These are phyloP conservation scores for Anoplopoma fimbria DNA, from an alignment of 2,113 vertebrate genomes.

Conservation along the genomic window DNA sequence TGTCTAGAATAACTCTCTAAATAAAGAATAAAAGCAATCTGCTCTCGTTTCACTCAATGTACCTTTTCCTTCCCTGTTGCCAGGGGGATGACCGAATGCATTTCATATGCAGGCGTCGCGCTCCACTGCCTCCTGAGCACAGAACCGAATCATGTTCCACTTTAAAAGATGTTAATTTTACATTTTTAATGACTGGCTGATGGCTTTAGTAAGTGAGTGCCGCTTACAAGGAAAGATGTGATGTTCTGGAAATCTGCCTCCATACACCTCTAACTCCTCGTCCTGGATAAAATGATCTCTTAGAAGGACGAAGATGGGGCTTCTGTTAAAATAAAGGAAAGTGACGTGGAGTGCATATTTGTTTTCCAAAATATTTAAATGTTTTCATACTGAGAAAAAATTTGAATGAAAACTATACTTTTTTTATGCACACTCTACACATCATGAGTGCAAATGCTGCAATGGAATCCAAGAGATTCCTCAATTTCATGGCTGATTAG, in stretches of 20 bases:
- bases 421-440: not conserved
- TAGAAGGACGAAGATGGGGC: not conserved
- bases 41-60: slow-evolving; percentile 76
- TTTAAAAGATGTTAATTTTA: slow-evolving; percentile 83
- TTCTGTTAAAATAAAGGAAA: slow-evolving; percentile 19
- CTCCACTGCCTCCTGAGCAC: slow-evolving; percentile 82
- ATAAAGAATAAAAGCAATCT: slow-evolving; percentile 82
- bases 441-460: slow-evolving; percentile 24
- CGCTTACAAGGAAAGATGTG: slow-evolving; percentile 63
- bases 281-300: slow-evolving; percentile 34
- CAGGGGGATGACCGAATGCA: slow-evolving; percentile 87
- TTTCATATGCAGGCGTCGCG: slow-evolving; percentile 83
- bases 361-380: not conserved
- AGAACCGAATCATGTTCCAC: slow-evolving; percentile 76
- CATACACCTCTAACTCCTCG: slow-evolving; percentile 21
- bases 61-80: slow-evolving; percentile 83
- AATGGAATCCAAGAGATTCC: slow-evolving; percentile 61
- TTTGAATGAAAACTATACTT: not conserved
- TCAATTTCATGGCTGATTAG: slow-evolving; percentile 72
- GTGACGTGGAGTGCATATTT: not conserved
- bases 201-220: slow-evolving; percentile 71
- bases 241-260: slow-evolving; percentile 56
- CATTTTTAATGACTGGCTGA: slow-evolving; percentile 81
- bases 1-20: slow-evolving; percentile 75
- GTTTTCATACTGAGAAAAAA: not conserved